These are phyloP conservation scores for Girardinus metallicus DNA, from an alignment of 2,797 vertebrate species.

Conservation along the genomic window DNA sequence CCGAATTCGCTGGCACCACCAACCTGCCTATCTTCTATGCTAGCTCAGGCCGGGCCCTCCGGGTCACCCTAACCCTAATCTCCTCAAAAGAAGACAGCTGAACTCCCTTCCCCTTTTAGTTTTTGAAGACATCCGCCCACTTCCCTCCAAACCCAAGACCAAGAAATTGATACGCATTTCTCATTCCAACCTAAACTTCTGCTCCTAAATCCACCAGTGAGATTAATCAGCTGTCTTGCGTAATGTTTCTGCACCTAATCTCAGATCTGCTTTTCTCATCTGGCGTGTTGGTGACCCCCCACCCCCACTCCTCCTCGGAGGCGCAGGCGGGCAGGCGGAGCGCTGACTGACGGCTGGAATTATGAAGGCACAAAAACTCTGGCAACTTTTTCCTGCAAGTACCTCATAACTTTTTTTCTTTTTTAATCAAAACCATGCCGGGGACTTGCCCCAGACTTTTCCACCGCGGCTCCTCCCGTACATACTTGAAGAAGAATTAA, in stretches of 20 bases:
- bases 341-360: constrained; percentile 55
- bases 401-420: constrained; percentile 47
- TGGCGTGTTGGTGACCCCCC: background rate
- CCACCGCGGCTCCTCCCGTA: constrained; percentile 35
- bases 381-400: constrained; percentile 38
- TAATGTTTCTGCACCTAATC: constrained; percentile 10
- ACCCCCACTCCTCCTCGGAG: constrained; percentile 15
- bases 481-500: constrained; percentile 44
- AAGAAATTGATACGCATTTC: background rate
- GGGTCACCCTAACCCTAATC: background rate
- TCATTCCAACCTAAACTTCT: background rate
- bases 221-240: constrained; percentile 9
- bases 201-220: constrained; percentile 11
- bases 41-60: background rate
- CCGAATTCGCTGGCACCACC: background rate
- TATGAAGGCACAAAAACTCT: constrained; percentile 53
- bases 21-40: background rate
- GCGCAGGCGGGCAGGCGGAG: constrained; percentile 22
- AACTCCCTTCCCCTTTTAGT: background rate
- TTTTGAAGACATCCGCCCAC: background rate
- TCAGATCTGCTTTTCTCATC: constrained; percentile 58
- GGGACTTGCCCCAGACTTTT: constrained; percentile 47
- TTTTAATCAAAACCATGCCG: constrained; percentile 67
- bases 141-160: background rate
- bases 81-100: background rate